Percentiles rank a stretch among this genome's conserved stretches.
These are phyloP conservation scores for Augiades crinisus DNA, from an alignment of 2,888 invertebrate species.

Conservation along the genomic window DNA sequence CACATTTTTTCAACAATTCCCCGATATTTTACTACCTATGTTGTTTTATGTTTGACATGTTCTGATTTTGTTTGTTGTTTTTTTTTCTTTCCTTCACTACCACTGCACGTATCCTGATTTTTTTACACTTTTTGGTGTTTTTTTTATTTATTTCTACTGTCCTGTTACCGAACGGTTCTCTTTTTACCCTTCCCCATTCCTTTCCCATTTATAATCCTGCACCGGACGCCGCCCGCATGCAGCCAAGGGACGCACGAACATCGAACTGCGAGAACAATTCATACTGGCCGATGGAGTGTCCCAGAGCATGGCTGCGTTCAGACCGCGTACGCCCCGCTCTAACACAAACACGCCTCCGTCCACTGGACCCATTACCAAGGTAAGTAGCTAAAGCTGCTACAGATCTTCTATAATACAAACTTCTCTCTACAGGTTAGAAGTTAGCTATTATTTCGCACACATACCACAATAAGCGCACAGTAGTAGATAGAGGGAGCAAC, in stretches of 20 bases:
- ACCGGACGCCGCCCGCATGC: constrained; percentile 82
- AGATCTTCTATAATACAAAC: constrained; percentile 40
- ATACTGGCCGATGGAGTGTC: constrained; percentile 99
- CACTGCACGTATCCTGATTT: constrained; percentile 71
- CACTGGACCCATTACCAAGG: constrained; percentile 98
- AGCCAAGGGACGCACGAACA: constrained; percentile 99
- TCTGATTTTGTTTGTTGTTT: constrained; percentile 80
- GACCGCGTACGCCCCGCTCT: constrained; percentile 94
- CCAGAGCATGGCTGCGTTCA: constrained; percentile 99
- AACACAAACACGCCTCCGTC: constrained; percentile 86
- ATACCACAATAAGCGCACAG: constrained; percentile 72
- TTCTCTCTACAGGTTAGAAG: constrained; percentile 62
- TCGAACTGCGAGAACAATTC: constrained; percentile 99
- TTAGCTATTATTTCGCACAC: constrained; percentile 70
- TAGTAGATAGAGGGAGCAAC: constrained; percentile 77
- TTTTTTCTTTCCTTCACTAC: constrained; percentile 73
- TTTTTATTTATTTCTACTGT: constrained; percentile 47
- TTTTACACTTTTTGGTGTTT: constrained; percentile 71
- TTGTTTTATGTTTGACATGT: constrained; percentile 75
- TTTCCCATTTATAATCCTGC: constrained; percentile 59
- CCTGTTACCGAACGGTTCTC: constrained; percentile 72
- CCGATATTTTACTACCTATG: constrained; percentile 57
- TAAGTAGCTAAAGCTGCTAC: constrained; percentile 72
- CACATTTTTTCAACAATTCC: constrained; percentile 58
- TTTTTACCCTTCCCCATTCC: constrained; percentile 53